Evolutionary conservation across 2,797 vertebrate genomes (phyloP).

Genomic region (Bradypus variegatus): DNA sequence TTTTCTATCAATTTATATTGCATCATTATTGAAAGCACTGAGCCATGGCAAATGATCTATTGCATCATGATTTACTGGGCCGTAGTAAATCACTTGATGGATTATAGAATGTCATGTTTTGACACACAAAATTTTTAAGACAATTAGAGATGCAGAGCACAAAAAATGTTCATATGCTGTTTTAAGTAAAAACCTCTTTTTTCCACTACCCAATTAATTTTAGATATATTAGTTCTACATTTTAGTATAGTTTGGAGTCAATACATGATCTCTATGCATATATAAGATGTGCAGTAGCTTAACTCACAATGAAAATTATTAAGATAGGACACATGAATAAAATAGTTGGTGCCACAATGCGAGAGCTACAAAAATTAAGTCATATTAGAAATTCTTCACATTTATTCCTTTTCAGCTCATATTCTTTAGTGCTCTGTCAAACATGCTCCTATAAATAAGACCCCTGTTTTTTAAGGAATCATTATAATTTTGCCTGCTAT

Average conservation of each 20-base stretch:
- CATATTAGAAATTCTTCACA: neutral
- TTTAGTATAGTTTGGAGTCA: neutral
- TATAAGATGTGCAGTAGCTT: neutral
- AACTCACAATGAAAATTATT: neutral
- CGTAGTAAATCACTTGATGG: conserved; percentile 14
- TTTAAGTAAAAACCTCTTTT: neutral
- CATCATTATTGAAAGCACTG: conserved; percentile 24
- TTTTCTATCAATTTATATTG: conserved; percentile 32
- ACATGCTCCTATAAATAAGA: neutral
- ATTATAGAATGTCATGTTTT: conserved; percentile 34
- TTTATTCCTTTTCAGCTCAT: neutral
- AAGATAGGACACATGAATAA: neutral
- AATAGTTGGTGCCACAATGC: neutral
- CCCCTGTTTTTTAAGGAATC: neutral
- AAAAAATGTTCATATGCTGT: neutral
- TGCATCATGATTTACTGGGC: conserved; percentile 37
- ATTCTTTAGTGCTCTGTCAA: neutral
- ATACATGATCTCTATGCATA: neutral
- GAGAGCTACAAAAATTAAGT: neutral
- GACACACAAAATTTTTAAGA: conserved; percentile 33
- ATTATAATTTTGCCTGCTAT: neutral
- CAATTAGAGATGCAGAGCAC: conserved; percentile 23
- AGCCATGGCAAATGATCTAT: conserved; percentile 23
- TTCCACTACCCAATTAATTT: neutral
- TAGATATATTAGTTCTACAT: neutral